phyloP scores from a whole-genome alignment of 2,888 invertebrate genomes.

The Nephrotoma flavescens region DNA sequence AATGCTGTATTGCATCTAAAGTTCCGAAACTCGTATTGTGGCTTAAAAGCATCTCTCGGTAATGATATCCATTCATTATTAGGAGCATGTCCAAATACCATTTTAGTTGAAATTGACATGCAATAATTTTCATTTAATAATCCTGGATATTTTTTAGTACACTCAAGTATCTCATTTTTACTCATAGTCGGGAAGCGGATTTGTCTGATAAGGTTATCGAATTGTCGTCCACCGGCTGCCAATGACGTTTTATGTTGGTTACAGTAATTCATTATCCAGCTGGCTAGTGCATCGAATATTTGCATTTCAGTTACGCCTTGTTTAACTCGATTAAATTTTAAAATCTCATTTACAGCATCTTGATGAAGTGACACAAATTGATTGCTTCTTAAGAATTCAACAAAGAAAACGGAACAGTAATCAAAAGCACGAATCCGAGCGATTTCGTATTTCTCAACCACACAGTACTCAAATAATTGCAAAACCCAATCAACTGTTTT shows the following conservation, averaged over 20 bases:
- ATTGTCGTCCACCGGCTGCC: not conserved
- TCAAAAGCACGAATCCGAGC: not conserved
- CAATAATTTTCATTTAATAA: not conserved
- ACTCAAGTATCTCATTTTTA: not conserved
- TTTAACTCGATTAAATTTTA: not conserved
- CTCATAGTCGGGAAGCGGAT: not conserved
- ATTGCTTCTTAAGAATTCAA: not conserved
- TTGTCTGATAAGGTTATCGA: not conserved
- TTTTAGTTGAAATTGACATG: too few relatives aligned
- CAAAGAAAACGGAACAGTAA: not conserved
- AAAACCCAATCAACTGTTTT: not conserved
- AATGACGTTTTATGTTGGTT: not conserved
- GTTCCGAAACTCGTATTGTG: not conserved
- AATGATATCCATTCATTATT: not conserved
- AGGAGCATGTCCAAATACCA: too few relatives aligned
- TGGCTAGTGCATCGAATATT: not conserved
- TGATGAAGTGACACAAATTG: not conserved
- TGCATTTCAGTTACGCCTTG: not conserved
- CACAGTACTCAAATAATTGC: not conserved
- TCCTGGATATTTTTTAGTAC: not conserved
- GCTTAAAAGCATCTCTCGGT: not conserved
- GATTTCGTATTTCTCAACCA: not conserved
- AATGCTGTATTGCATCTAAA: not conserved
- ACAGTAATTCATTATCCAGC: not conserved
- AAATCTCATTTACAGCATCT: not conserved